These are phyloP conservation scores for Nemopilema nomurai DNA, from an alignment of 30 jellyfish, hydroid and myxozoan genomes.

Conservation along the genomic window DNA sequence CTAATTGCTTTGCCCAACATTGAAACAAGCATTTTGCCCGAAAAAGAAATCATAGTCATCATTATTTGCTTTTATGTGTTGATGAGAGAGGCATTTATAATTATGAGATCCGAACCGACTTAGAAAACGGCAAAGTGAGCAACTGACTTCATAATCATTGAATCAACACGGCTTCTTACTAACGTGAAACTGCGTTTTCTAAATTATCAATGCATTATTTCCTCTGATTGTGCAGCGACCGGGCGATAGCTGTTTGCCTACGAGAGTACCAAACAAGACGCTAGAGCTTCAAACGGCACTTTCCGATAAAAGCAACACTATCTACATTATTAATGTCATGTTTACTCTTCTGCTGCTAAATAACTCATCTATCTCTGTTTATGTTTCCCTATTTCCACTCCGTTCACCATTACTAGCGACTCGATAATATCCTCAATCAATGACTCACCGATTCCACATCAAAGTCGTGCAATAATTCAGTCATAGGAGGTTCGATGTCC, in stretches of 20 bases:
- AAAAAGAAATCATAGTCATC: background rate
- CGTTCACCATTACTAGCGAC: too few species aligned
- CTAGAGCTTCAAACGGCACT: background rate
- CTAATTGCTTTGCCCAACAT: background rate
- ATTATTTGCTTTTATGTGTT: background rate
- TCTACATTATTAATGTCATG: background rate
- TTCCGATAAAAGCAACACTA: background rate
- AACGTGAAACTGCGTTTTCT: background rate
- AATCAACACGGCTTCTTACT: background rate
- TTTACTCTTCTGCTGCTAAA: background rate
- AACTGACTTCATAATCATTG: background rate
- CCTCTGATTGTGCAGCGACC: background rate
- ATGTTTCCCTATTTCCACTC: too few species aligned
- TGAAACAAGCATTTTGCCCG: background rate
- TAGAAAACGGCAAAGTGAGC: background rate
- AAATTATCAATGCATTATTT: background rate
- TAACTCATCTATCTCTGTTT: too few species aligned
- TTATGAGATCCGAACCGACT: background rate
- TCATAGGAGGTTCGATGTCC: too few species aligned
- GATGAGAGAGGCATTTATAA: background rate
- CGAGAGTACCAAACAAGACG: background rate
- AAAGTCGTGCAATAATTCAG: too few species aligned
- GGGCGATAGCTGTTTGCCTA: background rate
- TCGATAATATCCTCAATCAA: too few species aligned
- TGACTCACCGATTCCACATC: too few species aligned